Base-by-base conservation (phyloP, 2,113 vertebrate genomes). In the Rostratula benghalensis region DNA sequence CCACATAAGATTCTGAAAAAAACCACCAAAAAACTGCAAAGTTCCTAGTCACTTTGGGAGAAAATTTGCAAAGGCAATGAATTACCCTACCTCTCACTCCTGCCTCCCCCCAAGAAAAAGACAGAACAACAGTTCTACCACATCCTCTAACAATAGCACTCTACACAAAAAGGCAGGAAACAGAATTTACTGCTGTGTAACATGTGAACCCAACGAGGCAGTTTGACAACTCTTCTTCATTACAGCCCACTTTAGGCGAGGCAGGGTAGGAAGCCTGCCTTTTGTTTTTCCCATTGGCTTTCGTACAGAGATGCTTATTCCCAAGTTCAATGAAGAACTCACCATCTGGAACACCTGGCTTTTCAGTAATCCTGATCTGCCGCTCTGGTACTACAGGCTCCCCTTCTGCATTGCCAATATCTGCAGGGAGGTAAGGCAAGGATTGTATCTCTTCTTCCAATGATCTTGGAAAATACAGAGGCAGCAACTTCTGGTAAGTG, bases 331-430 rank as follows among this genome's bases (percentile, higher is more conserved):
- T 4, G 61, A 50, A 45, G 56, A 45, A 94, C 97, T 97, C 89
- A 99, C 99, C 99, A 92, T 99, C 99, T 0, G 98, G 98, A 93
- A 93, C 97, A 8, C 99, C 99, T 0, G 99, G 99, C 73, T 99
- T 99, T 92, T 99, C 99, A 7, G 98, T 96, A 68, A 99, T 99
- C 88, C 99, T 98, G 90, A 99, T 99, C 98, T 99, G 99, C 68
- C 99, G 97, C 94, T 99, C 99, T 0, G 99, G 99, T 21, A 99
- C 98, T 19, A 99, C 98, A 0, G 99, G 99, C 86, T 99, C 99
- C 5, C 99, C 99, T 95, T 99, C 99, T 0, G 98, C 98, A 95
- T 99, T 99, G 48, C 99, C 99, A n/a, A 99, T 99, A 95, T 99
- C 99, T 41, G 98, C 98, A 35, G 99, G 99, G 48, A 99, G 98